A percentile compares a stretch with the other conserved stretches of the same genome.
Conservation (phyloP, 2,113 vertebrate genomes). For the Laticauda laticaudata region DNA sequence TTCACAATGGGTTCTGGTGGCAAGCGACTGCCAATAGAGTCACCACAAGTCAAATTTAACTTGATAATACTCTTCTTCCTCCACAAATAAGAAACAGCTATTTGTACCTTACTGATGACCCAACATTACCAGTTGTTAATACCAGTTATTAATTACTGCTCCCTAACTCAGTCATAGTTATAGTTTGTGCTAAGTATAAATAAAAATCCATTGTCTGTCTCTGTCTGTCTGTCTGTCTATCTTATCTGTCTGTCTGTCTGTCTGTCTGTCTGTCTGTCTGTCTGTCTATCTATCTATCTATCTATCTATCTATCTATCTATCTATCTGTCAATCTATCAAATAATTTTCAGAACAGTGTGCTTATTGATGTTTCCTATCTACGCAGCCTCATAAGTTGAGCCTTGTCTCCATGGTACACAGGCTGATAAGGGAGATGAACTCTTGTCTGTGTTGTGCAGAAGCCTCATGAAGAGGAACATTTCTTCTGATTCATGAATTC, state of each 20-base stretch:
- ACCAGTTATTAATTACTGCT: not conserved
- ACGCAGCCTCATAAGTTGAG: not conserved
- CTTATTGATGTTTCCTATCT: not conserved
- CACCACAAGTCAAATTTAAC: not conserved
- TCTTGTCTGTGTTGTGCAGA: not conserved
- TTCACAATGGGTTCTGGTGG: not conserved
- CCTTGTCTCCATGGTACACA: not conserved
- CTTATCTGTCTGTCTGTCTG: not conserved
- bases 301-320: too few species aligned
- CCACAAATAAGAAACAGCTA: not conserved
- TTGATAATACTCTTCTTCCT: not conserved
- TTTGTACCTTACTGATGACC: not conserved
- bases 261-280: not conserved
- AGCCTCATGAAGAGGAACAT: not conserved
- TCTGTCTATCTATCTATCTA: not conserved
- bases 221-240: too few species aligned
- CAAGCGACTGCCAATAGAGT: not conserved
- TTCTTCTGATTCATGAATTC: not conserved
- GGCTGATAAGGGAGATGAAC: not conserved
- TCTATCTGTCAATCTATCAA: not conserved
- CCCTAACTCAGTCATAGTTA: not conserved
- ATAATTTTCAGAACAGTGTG: not conserved
- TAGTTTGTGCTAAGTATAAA: not conserved
- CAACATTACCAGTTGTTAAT: not conserved
- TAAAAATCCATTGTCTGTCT: not conserved